Evolutionary conservation across 2,113 vertebrate genomes (phyloP).

Genomic region (Parus major): DNA sequence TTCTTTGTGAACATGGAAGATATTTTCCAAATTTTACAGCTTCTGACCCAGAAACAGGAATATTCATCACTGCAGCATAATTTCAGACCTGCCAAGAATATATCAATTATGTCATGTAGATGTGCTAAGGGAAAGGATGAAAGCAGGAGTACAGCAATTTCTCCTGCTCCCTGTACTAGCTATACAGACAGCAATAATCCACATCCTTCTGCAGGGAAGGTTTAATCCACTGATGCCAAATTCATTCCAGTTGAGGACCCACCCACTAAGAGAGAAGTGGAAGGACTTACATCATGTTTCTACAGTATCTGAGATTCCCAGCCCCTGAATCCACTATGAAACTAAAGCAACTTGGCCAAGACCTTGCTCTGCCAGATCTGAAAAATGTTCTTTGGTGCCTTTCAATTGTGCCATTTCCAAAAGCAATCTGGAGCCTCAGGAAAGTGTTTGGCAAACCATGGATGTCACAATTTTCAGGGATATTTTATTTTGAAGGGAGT

Average conservation of each 20-base stretch:
- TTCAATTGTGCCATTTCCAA: background rate
- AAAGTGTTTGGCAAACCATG: background rate
- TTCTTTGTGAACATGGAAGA: conserved; percentile 25
- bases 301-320: background rate
- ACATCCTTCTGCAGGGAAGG: background rate
- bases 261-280: background rate
- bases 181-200: background rate
- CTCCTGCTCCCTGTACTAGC: background rate
- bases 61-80: conserved; percentile 54
- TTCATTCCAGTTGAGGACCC: background rate
- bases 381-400: background rate
- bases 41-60: conserved; percentile 57
- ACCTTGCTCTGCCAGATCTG: background rate
- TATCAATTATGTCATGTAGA: conserved; percentile 23
- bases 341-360: background rate
- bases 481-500: background rate
- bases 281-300: background rate
- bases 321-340: background rate
- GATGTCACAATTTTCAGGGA: background rate
- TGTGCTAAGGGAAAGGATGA: background rate
- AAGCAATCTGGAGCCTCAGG: background rate
- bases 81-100: conserved; percentile 62
- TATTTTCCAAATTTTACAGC: conserved; percentile 52
- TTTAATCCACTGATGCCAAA: background rate
- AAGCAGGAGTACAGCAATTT: background rate